Evolutionary conservation across 2,888 invertebrate genomes (phyloP).

Genomic region (Cephus pygmeus): DNA sequence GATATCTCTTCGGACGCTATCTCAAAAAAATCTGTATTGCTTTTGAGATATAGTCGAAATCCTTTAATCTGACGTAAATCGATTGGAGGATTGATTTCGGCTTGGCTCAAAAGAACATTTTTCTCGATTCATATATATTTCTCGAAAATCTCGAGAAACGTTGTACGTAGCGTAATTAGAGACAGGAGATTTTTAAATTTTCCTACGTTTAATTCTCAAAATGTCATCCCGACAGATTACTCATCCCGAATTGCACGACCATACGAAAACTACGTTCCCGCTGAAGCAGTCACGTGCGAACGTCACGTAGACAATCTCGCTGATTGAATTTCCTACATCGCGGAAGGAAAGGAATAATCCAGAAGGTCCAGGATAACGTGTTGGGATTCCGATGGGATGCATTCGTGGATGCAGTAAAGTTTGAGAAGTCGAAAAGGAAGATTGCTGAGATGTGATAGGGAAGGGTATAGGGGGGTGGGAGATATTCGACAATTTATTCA

Average conservation of each 20-base stretch:
- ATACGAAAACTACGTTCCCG: not conserved
- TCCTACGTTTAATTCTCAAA: not conserved
- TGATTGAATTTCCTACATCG: not conserved
- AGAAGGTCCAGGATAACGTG: not conserved
- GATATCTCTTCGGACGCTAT: not conserved
- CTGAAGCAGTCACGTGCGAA: not conserved
- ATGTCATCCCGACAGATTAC: not conserved
- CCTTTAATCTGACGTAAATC: not conserved
- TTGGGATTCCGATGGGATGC: not conserved
- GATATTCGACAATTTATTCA: not conserved
- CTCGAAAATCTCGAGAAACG: not conserved
- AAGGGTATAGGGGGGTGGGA: rapidly evolving
- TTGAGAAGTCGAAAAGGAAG: not conserved
- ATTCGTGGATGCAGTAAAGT: not conserved
- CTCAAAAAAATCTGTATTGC: not conserved
- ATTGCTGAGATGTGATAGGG: not conserved
- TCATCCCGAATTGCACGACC: not conserved
- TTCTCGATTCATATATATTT: not conserved
- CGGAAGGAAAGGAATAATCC: not conserved
- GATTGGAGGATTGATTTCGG: not conserved
- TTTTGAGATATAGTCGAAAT: not conserved
- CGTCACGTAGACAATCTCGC: not conserved
- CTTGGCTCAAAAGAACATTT: not conserved
- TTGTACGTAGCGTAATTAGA: not conserved
- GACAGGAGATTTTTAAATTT: not conserved